These are phyloP conservation scores for Gymnogyps californianus DNA, from an alignment of 2,113 vertebrate species.

Conservation along the genomic window DNA sequence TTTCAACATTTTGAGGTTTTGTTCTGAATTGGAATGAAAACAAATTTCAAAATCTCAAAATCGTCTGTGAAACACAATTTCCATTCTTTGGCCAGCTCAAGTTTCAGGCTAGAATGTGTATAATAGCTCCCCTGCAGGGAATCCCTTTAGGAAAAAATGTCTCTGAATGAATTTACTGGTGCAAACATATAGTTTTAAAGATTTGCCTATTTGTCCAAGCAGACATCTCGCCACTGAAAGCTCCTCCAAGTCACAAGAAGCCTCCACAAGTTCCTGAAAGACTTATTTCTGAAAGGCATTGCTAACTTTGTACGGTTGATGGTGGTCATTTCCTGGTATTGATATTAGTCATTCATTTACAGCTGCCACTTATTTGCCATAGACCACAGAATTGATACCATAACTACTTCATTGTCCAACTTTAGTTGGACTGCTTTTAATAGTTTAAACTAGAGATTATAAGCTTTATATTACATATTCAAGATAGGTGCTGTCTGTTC, in stretches of 20 bases:
- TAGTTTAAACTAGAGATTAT: not conserved
- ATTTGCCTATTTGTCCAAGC: not conserved
- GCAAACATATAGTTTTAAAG: constrained; percentile 15
- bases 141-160: constrained; percentile 43
- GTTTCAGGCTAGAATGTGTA: constrained; percentile 24
- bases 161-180: not conserved
- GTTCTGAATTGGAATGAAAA: constrained; percentile 62
- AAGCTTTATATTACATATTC: not conserved
- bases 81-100: constrained; percentile 35
- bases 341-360: not conserved
- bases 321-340: not conserved
- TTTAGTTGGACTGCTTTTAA: not conserved
- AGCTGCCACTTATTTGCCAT: not conserved
- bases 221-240: not conserved
- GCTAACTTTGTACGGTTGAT: not conserved
- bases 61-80: constrained; percentile 56
- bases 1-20: constrained; percentile 67
- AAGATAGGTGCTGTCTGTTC: not conserved
- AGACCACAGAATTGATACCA: not conserved
- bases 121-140: constrained; percentile 34
- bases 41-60: constrained; percentile 68
- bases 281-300: not conserved
- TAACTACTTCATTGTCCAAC: not conserved
- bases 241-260: not conserved
- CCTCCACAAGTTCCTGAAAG: not conserved